These are phyloP conservation scores for Drosophila fuyamai DNA, from an alignment of 1,140 invertebrate genomes.

Conservation along the genomic window DNA sequence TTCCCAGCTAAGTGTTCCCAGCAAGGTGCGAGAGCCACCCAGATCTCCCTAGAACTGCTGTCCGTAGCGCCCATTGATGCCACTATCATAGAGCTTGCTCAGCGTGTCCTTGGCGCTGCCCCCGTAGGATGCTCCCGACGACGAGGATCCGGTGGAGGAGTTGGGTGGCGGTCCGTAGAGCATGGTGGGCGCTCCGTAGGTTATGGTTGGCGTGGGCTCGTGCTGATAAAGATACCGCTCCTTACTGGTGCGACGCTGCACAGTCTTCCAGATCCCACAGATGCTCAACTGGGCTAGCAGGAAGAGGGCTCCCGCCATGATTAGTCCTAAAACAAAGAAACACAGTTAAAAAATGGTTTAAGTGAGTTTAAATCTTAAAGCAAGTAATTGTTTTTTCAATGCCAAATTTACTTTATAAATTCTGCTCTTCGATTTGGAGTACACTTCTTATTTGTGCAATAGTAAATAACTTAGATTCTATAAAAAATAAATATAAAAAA, in stretches of 20 bases:
- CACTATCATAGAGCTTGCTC: slow-evolving; percentile 94
- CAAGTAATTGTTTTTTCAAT: too few species aligned
- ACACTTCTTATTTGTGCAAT: too few species aligned
- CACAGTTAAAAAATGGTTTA: too few species aligned
- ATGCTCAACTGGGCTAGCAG: slow-evolving; percentile 80
- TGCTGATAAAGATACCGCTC: slow-evolving; percentile 84
- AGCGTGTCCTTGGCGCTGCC: slow-evolving; percentile 89
- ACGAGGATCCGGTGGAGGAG: slow-evolving; percentile 33
- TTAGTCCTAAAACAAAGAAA: slow-evolving; percentile 54
- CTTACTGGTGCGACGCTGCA: slow-evolving; percentile 91
- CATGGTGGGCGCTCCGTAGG: slow-evolving; percentile 75
- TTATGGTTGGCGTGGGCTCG: slow-evolving; percentile 69
- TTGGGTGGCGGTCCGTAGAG: slow-evolving; percentile 69
- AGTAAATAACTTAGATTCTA: too few species aligned
- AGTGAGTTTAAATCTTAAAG: too few species aligned
- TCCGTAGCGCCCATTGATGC: slow-evolving; percentile 88
- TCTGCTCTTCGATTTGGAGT: too few species aligned
- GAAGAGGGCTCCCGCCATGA: slow-evolving; percentile 75
- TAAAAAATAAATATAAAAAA: too few species aligned
- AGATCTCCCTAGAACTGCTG: slow-evolving; percentile 89
- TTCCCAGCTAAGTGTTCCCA: slow-evolving; percentile 77
- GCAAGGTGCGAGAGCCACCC: slow-evolving; percentile 61
- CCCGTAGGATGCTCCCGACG: slow-evolving; percentile 68
- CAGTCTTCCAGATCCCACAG: slow-evolving; percentile 83
- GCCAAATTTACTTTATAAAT: too few species aligned